A percentile compares a stretch with the other conserved stretches of the same genome.
These are phyloP conservation scores for Platorchestia sp. DNA, from an alignment of 1,140 invertebrate species.

Conservation along the genomic window DNA sequence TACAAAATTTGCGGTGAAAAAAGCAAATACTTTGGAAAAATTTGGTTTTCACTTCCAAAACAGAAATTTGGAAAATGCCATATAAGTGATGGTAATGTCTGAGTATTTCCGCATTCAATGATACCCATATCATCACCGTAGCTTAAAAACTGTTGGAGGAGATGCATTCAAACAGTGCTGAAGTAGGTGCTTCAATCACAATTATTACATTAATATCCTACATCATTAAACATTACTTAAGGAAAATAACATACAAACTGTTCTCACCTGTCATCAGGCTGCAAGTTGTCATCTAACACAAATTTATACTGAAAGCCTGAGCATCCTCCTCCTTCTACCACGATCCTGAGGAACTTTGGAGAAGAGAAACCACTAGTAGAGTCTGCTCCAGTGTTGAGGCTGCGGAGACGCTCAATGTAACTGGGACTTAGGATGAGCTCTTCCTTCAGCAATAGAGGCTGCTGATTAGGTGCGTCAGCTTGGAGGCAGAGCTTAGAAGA, in stretches of 20 bases:
- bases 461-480: background rate
- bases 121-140: too few species aligned
- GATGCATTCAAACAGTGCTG: too few species aligned
- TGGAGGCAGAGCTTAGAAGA: background rate
- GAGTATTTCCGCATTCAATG: too few species aligned
- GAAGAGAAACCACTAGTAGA: background rate
- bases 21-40: too few species aligned
- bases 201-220: too few species aligned
- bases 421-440: conserved; percentile 10
- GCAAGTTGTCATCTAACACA: conserved; percentile 75
- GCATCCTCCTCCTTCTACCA: conserved; percentile 96
- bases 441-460: background rate
- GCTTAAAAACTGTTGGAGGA: too few species aligned
- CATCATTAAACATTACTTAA: too few species aligned
- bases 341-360: conserved; percentile 77
- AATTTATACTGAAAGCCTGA: conserved; percentile 99
- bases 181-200: too few species aligned
- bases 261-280: conserved; percentile 56
- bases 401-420: background rate
- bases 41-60: too few species aligned
- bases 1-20: too few species aligned
- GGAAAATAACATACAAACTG: background rate
- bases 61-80: too few species aligned
- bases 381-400: background rate
- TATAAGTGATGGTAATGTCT: too few species aligned